Evolutionary conservation across 2,888 invertebrate species (phyloP).

Genomic region (Pterostichus madidus): DNA sequence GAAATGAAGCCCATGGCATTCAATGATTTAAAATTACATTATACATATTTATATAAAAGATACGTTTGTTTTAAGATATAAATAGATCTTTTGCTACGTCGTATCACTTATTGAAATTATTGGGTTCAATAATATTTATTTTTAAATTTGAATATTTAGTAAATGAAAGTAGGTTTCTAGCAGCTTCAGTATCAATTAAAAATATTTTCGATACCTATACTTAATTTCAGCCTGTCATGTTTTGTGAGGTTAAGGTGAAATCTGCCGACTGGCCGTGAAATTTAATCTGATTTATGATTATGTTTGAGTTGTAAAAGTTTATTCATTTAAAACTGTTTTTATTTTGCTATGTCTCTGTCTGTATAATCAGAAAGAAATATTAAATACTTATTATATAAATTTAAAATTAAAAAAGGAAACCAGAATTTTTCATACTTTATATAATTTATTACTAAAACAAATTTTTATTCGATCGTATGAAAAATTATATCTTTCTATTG

Average conservation of each 20-base stretch:
- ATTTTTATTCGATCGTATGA: too few relatives aligned
- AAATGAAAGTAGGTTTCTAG: slow-evolving; percentile 41
- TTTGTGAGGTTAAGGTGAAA: slow-evolving; percentile 44
- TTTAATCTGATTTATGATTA: slow-evolving; percentile 22
- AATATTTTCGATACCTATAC: slow-evolving; percentile 9
- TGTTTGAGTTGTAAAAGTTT: background rate
- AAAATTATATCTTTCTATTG: too few relatives aligned
- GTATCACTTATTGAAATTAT: too few relatives aligned
- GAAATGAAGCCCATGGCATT: too few relatives aligned
- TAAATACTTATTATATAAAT: too few relatives aligned
- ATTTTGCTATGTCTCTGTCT: background rate
- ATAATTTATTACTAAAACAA: too few relatives aligned
- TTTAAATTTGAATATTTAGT: slow-evolving; percentile 1
- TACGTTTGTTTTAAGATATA: too few relatives aligned
- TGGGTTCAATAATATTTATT: background rate
- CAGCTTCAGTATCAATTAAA: slow-evolving; percentile 1
- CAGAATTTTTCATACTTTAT: too few relatives aligned
- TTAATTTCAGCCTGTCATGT: slow-evolving; percentile 11
- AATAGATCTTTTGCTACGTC: too few relatives aligned
- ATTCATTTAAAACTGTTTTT: background rate
- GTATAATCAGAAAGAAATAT: background rate
- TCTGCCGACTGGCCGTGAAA: slow-evolving; percentile 29
- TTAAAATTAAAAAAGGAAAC: too few relatives aligned
- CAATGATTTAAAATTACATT: too few relatives aligned
- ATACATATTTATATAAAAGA: background rate